A percentile compares a stretch with the other conserved stretches of the same genome.
Evolutionary conservation across 2,113 vertebrate genomes (phyloP).

Genomic region (Dasyornis broadbenti): DNA sequence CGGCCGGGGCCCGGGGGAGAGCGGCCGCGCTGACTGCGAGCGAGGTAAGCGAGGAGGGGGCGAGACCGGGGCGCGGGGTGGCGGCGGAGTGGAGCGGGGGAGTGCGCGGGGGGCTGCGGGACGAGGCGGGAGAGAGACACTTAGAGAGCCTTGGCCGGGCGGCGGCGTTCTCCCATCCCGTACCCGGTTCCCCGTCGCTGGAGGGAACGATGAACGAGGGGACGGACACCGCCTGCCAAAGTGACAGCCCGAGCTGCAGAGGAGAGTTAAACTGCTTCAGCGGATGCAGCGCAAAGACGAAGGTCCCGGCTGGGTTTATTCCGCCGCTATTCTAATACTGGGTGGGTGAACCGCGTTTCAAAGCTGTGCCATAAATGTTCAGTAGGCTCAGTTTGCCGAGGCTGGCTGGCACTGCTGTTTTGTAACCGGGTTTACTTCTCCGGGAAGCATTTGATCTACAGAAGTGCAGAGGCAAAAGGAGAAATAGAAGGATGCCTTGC

Average conservation of each 20-base stretch:
- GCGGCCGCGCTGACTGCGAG: conserved; percentile 81
- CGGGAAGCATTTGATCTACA: neutral
- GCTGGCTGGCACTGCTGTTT: neutral
- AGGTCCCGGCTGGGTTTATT: neutral
- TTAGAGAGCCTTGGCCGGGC: neutral
- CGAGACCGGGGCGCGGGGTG: neutral
- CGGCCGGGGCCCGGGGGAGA: conserved; percentile 73
- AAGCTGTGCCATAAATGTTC: neutral
- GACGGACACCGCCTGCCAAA: neutral
- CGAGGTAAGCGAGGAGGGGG: conserved; percentile 74
- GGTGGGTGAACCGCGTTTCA: neutral
- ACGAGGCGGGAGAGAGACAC: neutral
- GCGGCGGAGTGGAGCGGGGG: neutral
- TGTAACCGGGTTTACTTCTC: neutral
- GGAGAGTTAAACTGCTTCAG: neutral
- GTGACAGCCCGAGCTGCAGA: neutral
- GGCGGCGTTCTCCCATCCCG: neutral
- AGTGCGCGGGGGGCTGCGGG: neutral
- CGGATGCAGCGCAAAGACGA: neutral
- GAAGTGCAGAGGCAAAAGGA: neutral
- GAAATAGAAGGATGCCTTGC: neutral
- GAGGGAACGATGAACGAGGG: neutral
- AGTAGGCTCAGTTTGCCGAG: neutral
- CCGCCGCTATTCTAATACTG: neutral
- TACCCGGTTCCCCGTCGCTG: neutral